Base-by-base conservation (phyloP, 2,888 invertebrate species). In the Galerucella nymphaeae region DNA sequence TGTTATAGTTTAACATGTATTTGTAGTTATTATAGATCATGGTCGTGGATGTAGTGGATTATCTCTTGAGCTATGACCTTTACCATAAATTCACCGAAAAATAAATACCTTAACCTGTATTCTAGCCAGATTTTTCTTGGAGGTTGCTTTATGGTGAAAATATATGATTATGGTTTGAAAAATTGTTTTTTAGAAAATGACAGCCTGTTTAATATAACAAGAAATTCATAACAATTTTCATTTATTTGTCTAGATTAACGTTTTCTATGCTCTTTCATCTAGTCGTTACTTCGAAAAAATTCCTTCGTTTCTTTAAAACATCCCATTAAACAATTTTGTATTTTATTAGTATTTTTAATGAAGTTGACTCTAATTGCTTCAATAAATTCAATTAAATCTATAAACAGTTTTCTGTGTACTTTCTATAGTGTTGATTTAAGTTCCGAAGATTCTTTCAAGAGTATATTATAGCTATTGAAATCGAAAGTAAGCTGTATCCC, bases 311-410 rank as follows among this genome's bases (percentile, higher is more conserved):
- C 50, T n/a, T 50, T 16, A 16, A 48, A 8, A 53, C 18, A 53
- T 53, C 53, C 18, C 18, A 53, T 53, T 53, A 53, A 9, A 53
- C 18, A 53, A 53, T 53, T 53, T 53, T 53, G 18, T 18, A 16
- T 18, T 53, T 53, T 53, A 53, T 53, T 53, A 18, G 53, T 18
- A 53, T 53, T 53, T 48, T 53, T 53, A 53, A 53, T 53, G 53
- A 53, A 53, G 53, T 53, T 16, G 53, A 53, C 16, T 16, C 4
- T 53, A 53, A 53, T 53, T 53, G 53, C 18, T 53, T 18, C 10
- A 18, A 18, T 53, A 53, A 53, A 53, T 53, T 53, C 10, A 53
- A 53, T 53, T 53, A 53, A 53, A 53, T 9, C 53, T 53, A 53
- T 18, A 16, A 53, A 53, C 16, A 50, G 50, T 50, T 50, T n/a